phyloP scores from a whole-genome alignment of 2,888 invertebrate species.

The Galerucella nymphaeae region DNA sequence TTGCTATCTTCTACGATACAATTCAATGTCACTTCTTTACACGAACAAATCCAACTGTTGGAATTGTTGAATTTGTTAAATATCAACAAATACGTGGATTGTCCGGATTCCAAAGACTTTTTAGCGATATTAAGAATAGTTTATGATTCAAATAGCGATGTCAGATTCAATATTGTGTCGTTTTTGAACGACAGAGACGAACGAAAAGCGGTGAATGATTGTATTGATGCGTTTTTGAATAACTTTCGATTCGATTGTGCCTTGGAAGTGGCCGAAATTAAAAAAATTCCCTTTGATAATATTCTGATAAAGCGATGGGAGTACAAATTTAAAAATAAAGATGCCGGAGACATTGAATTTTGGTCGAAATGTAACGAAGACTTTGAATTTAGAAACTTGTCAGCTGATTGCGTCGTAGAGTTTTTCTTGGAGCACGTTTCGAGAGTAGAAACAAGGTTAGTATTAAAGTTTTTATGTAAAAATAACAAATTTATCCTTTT shows the following conservation, averaged over 20 bases:
- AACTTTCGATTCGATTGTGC: constrained; percentile 70
- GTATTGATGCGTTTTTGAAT: constrained; percentile 68
- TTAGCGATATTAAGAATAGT: constrained; percentile 53
- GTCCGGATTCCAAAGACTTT: constrained; percentile 64
- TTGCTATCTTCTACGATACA: constrained; percentile 73
- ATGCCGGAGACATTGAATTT: constrained; percentile 66
- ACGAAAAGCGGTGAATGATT: constrained; percentile 67
- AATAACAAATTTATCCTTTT: too few species aligned
- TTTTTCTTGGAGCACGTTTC: constrained; percentile 72
- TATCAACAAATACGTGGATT: constrained; percentile 68
- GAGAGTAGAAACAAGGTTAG: constrained; percentile 62
- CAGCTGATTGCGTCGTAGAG: constrained; percentile 72
- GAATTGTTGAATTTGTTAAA: constrained; percentile 69
- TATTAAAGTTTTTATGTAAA: not conserved
- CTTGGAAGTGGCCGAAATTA: constrained; percentile 69
- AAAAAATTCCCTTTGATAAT: constrained; percentile 66
- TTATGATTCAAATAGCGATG: constrained; percentile 57
- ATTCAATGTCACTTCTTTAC: constrained; percentile 72
- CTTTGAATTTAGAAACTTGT: constrained; percentile 71
- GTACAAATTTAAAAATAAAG: constrained; percentile 66
- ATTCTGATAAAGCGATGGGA: constrained; percentile 70
- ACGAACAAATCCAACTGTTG: constrained; percentile 74
- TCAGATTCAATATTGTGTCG: constrained; percentile 67
- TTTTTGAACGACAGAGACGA: constrained; percentile 57
- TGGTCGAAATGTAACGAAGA: constrained; percentile 73